Conservation (phyloP, 1,140 invertebrate species). For the Philaenus spumarius region DNA sequence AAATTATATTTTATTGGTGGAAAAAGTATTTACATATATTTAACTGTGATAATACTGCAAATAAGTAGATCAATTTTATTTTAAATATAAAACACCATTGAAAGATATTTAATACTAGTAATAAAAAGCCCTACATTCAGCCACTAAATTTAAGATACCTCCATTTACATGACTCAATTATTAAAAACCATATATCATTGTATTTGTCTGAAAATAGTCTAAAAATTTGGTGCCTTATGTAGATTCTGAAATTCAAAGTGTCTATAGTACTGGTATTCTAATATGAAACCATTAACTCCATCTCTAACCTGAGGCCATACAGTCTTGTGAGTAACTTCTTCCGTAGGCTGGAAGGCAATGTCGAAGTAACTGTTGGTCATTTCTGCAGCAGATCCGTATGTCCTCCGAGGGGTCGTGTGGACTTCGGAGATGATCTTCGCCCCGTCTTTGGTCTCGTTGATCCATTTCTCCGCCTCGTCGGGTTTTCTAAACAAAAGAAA, state of each 20-base stretch:
- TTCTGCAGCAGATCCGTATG: conserved; percentile 13
- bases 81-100: not conserved
- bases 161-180: no score
- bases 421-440: conserved; percentile 1
- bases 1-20: conserved; percentile 1
- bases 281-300: no score
- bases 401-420: not conserved
- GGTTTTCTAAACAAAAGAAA: no score
- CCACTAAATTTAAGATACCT: no score
- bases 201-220: no score
- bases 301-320: conserved; percentile 19
- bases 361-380: conserved; percentile 20
- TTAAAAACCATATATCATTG: no score
- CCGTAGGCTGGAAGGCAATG: conserved; percentile 18
- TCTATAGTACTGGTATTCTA: no score
- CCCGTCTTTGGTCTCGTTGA: not conserved
- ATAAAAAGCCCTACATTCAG: no score
- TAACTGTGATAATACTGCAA: not conserved
- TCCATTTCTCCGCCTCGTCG: conserved; percentile 9
- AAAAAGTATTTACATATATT: not conserved
- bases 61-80: no score
- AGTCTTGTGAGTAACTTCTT: conserved; percentile 16
- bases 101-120: not conserved
- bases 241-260: no score
- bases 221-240: no score